Percentiles rank a stretch among this genome's conserved stretches.
phyloP scores from a whole-genome alignment of 2,888 invertebrate genomes.

The Saturnia japonica region DNA sequence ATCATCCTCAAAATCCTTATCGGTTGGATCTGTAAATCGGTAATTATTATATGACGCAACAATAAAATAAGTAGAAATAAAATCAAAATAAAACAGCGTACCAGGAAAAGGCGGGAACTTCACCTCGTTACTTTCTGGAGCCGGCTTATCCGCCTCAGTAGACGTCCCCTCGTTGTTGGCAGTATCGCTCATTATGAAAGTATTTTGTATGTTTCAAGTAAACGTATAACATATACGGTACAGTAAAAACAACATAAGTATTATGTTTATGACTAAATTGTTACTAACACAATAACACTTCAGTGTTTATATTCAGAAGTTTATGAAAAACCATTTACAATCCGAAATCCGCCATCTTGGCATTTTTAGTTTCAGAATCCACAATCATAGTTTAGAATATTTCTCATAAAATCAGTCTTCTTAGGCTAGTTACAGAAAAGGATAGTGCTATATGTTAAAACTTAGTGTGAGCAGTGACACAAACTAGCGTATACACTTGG shows the following conservation, averaged over 20 bases:
- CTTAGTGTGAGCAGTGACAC: not conserved
- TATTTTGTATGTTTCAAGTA: slow-evolving; percentile 23
- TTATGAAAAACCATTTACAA: slow-evolving; percentile 27
- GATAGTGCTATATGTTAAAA: not conserved
- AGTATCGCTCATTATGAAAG: slow-evolving; percentile 62
- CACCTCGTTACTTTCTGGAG: slow-evolving; percentile 48
- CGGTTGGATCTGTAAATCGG: slow-evolving; percentile 61
- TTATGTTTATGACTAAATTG: not conserved
- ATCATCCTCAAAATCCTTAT: slow-evolving; percentile 78
- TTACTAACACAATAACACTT: not conserved
- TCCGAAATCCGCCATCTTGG: slow-evolving; percentile 59
- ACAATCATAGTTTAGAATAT: not conserved
- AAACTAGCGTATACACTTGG: not conserved
- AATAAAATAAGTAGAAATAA: not conserved
- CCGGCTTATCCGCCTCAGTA: slow-evolving; percentile 66
- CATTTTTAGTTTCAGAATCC: slow-evolving; percentile 33
- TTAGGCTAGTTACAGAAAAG: not conserved
- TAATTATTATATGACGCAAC: slow-evolving; percentile 10
- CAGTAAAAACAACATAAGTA: slow-evolving; percentile 8
- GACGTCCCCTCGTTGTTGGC: slow-evolving; percentile 52
- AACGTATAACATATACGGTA: not conserved
- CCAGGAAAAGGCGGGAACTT: slow-evolving; percentile 76
- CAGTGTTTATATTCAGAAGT: slow-evolving; percentile 17
- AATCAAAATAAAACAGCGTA: slow-evolving; percentile 31
- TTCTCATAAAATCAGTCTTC: not conserved